phyloP scores from a whole-genome alignment of 1,140 invertebrate genomes.

The Frieseomelitta varia region DNA sequence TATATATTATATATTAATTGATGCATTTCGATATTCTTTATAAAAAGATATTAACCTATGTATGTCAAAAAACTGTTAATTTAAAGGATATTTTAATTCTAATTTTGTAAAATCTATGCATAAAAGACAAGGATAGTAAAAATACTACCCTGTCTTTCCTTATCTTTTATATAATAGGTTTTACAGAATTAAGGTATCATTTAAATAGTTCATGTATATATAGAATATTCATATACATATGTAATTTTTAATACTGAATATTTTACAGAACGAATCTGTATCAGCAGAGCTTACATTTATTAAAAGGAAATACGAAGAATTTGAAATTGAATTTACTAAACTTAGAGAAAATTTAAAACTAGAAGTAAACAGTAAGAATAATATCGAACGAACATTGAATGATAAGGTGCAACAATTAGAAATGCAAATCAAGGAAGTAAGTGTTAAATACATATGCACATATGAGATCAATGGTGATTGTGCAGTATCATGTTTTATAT shows the following conservation, averaged over 20 bases:
- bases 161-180: no score
- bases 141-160: no score
- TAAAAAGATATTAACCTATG: no score
- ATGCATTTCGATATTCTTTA: no score
- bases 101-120: no score
- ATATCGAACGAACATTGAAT: slow-evolving; percentile 71
- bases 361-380: slow-evolving; percentile 70
- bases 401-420: slow-evolving; percentile 77
- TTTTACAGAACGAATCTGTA: slow-evolving; percentile 78
- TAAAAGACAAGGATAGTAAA: no score
- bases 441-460: slow-evolving; percentile 30
- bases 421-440: slow-evolving; percentile 76
- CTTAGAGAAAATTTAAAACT: slow-evolving; percentile 73
- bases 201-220: no score
- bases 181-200: no score
- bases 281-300: slow-evolving; percentile 63
- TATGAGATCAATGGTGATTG: no score
- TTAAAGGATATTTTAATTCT: no score
- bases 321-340: slow-evolving; percentile 69
- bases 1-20: no score
- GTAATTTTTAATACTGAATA: slow-evolving; percentile 9
- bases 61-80: no score
- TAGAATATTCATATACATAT: neutral
- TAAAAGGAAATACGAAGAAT: slow-evolving; percentile 71
- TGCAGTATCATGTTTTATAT: slow-evolving; percentile 20